Evolutionary conservation across 2,888 invertebrate genomes (phyloP), one percentile per base, ranked within the genome.

Genomic region (Drosophila paramelanica): DNA sequence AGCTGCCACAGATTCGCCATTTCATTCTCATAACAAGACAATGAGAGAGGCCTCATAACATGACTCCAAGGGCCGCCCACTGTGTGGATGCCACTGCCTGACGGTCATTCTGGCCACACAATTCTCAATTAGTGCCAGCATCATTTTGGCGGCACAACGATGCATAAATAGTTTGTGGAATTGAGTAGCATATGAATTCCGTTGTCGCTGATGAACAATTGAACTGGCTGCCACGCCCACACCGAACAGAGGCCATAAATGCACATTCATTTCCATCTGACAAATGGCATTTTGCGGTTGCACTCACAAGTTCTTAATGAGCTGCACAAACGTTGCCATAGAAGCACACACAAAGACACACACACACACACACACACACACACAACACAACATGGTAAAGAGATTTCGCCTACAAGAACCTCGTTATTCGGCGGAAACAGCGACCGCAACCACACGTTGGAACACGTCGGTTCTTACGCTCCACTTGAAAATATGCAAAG

Each of bases 1-100:
- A 82, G 67, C 74, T 84, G 81, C 74, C 81, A 72, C 79, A 70
- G 69, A 68, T 62, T 79, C 53, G 53, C 49, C 59, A 71, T 77
- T 79, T 49, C 66, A 64, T 60, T 53, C 31, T 39, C 36, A 52
- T 60, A 59, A 69, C 58, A 56, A 70, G 70, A 74, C 74, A 70
- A 62, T 62, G 49, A 25, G 33, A 13, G 53, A 38, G 36, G 39
- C 56, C 17, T 10, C 27, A 47, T 56, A 46, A 39, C 46, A 39
- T 46, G 57, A 56, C 45, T 33, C 46, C 46, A n/a, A 47, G 39
- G 47, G 41, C 39, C 55, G 17, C 10, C 31, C 45, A 38, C 53
- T 23, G 39, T 43, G 47, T 38, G 17, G 10, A 1, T 0, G 17
- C 60, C 25, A 17, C 33, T 31, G 17, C 41, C 46, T 36, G 38